These are phyloP conservation scores for Tachina lurida DNA, from an alignment of 2,888 invertebrate genomes.

Conservation along the genomic window DNA sequence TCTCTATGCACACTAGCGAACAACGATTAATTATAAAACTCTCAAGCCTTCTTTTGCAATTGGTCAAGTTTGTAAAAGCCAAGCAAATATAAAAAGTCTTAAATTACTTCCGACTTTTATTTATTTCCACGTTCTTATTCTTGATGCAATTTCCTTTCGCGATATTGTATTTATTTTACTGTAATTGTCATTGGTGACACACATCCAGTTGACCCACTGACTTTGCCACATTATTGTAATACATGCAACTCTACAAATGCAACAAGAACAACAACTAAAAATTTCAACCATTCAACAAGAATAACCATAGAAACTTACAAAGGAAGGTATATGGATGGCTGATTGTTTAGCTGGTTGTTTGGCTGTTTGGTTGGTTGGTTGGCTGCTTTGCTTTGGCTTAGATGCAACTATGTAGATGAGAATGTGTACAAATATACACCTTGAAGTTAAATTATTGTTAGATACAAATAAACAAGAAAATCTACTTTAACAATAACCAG, in stretches of 20 bases:
- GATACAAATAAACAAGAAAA: constrained; percentile 70
- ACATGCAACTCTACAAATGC: constrained; percentile 54
- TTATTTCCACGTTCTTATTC: constrained; percentile 51
- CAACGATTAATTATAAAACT: background rate
- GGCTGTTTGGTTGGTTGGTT: constrained; percentile 5
- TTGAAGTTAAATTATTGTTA: constrained; percentile 61
- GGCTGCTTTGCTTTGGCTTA: background rate
- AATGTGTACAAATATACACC: constrained; percentile 50
- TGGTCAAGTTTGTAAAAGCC: background rate
- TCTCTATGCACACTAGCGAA: background rate
- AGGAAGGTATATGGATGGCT: constrained; percentile 23
- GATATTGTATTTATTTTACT: constrained; percentile 41
- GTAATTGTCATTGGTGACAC: constrained; percentile 66
- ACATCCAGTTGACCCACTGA: constrained; percentile 70
- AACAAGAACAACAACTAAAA: constrained; percentile 19
- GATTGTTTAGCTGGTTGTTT: constrained; percentile 23
- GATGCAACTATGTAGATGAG: constrained; percentile 44
- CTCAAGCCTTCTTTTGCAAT: background rate
- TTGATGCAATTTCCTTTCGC: constrained; percentile 52
- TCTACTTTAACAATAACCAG: constrained; percentile 57
- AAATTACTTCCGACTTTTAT: constrained; percentile 39
- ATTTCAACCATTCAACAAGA: constrained; percentile 36
- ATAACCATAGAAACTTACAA: constrained; percentile 37
- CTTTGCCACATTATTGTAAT: constrained; percentile 65
- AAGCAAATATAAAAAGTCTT: background rate